phyloP scores from a whole-genome alignment of 2,888 invertebrate genomes.

The Drosophila macrospina region DNA sequence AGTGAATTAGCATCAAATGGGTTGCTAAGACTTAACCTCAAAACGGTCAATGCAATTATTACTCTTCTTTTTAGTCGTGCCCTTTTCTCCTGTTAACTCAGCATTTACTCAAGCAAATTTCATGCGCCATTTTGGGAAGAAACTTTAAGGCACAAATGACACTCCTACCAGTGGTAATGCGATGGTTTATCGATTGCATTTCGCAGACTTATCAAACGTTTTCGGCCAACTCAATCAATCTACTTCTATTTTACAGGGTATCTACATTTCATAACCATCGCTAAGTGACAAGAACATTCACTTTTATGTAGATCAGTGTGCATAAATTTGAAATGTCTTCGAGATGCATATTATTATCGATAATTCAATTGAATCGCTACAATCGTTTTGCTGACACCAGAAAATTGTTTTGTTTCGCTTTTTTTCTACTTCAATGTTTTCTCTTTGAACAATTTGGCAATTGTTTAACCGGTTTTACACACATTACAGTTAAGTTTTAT shows the following conservation, averaged over 20 bases:
- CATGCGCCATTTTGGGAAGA: too few relatives aligned
- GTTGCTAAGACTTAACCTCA: too few relatives aligned
- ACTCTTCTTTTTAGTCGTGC: too few relatives aligned
- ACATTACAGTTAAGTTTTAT: background rate
- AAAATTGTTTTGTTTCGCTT: conserved; percentile 30
- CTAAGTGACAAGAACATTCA: conserved; percentile 14
- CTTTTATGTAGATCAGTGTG: conserved; percentile 23
- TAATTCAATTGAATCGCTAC: conserved; percentile 27
- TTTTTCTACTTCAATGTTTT: conserved; percentile 18
- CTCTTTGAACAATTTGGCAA: conserved; percentile 23
- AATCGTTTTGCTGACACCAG: conserved; percentile 24
- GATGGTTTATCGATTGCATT: too few relatives aligned
- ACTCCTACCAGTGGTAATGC: too few relatives aligned
- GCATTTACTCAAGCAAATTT: too few relatives aligned
- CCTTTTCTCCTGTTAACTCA: too few relatives aligned
- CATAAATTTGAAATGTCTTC: background rate
- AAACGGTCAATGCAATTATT: too few relatives aligned
- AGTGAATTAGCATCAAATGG: too few relatives aligned
- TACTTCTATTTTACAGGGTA: conserved; percentile 2
- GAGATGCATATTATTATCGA: conserved; percentile 37
- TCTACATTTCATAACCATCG: conserved; percentile 1
- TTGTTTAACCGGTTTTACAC: conserved; percentile 31
- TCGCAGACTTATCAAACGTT: too few relatives aligned
- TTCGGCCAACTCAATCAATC: too few relatives aligned
- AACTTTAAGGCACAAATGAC: too few relatives aligned